A percentile compares a stretch with the other conserved stretches of the same genome.
These are phyloP conservation scores for Malthinus seriepunctatus DNA, from an alignment of 2,888 invertebrate species.

Conservation along the genomic window DNA sequence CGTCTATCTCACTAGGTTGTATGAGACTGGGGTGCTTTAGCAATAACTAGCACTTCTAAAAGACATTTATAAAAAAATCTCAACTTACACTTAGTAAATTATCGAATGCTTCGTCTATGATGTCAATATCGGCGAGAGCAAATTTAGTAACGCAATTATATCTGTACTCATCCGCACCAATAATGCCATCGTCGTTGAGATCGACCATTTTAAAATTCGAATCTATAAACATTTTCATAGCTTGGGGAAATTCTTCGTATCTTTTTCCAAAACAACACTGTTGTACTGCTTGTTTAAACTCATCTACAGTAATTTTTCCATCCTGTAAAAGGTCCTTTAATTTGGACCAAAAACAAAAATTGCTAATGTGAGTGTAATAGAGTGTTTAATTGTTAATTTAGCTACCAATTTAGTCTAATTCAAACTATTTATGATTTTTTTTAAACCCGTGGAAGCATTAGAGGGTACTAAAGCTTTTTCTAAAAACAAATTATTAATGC, in stretches of 20 bases:
- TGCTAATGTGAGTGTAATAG: not conserved
- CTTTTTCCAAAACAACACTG: constrained; percentile 77
- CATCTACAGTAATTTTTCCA: constrained; percentile 78
- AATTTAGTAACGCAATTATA: constrained; percentile 82
- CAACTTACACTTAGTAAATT: constrained; percentile 73
- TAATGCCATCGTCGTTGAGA: constrained; percentile 77
- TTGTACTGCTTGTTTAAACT: constrained; percentile 81
- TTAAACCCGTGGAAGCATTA: no score
- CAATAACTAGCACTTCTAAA: no score
- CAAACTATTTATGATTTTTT: no score
- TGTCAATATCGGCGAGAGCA: constrained; percentile 74
- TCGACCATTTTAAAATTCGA: constrained; percentile 82
- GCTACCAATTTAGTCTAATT: no score
- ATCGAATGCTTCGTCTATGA: constrained; percentile 78
- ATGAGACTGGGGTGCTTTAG: no score
- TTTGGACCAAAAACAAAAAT: constrained; percentile 6
- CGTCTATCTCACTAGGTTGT: no score
- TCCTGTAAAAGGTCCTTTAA: constrained; percentile 64
- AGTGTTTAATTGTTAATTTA: no score
- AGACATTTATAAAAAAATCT: not conserved
- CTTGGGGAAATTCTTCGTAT: constrained; percentile 81
- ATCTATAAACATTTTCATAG: constrained; percentile 85
- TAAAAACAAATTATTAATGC: not conserved
- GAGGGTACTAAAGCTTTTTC: no score
- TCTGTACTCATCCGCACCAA: constrained; percentile 79